A percentile compares a stretch with the other conserved stretches of the same genome.
Conservation (phyloP, 2,113 vertebrate genomes). For the Chroicocephalus ridibundus region DNA sequence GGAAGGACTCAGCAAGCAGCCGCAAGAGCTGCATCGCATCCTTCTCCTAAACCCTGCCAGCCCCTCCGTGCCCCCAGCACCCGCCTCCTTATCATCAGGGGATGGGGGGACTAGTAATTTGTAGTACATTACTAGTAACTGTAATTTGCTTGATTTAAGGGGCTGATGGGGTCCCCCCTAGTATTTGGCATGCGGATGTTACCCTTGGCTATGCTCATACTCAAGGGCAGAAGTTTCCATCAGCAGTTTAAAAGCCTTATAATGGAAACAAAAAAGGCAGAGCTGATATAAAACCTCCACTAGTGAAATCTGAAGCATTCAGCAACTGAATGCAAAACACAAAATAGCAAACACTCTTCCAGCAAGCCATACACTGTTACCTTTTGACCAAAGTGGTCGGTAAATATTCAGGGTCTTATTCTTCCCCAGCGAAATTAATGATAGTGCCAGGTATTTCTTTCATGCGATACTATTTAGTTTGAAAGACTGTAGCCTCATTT, state of each 20-base stretch:
- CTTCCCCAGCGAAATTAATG: not conserved
- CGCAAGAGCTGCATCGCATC: not conserved
- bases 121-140: not conserved
- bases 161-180: not conserved
- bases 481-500: not conserved
- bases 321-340: not conserved
- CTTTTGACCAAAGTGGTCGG: not conserved
- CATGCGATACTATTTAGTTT: not conserved
- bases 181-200: conserved; percentile 40
- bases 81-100: not conserved
- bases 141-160: conserved; percentile 6
- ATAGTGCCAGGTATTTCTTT: not conserved
- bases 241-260: not conserved
- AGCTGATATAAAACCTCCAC: not conserved
- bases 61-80: not conserved
- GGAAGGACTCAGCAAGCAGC: not conserved
- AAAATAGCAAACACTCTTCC: not conserved
- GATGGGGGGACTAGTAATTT: not conserved
- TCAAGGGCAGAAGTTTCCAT: conserved; percentile 29
- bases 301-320: not conserved
- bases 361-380: not conserved
- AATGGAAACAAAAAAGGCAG: conserved; percentile 3
- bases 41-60: not conserved
- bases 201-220: conserved; percentile 12
- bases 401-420: not conserved